Base-by-base conservation (phyloP, 2,113 vertebrate species). In the Chascanopsetta lugubris region DNA sequence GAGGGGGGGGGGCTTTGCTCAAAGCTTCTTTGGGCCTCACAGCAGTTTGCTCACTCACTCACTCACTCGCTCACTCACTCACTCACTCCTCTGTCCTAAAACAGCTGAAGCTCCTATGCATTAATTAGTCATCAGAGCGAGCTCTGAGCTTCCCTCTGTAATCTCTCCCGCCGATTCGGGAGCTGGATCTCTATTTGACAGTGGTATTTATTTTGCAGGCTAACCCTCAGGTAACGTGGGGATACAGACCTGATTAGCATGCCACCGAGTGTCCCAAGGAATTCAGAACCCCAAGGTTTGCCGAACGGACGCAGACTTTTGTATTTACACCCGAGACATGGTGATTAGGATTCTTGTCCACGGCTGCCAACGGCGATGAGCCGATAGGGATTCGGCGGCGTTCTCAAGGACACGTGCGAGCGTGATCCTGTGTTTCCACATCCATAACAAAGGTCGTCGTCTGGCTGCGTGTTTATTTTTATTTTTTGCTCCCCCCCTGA, bases 121-220 rank as follows among this genome's bases (percentile, higher is more conserved):
- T 81, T 82, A 83, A 87, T 87, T 80, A 85, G 77, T 72, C 63
- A 80, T 69, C 9, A 18, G 68, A 61, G 56, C 11, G 2, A 63
- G 42, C 54, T 0, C 42, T 49, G 8, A 70, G 64, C 73, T 48
- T 48, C 73, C 58, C 56, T 61, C 57, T 59, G 49, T 82, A 85
- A 86, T 79, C 82, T 76, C 69, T 55, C 61, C 18, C 36, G 55
- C 62, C 61, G 73, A 86, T 79, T 75, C 43, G 65, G 61, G 61
- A 81, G 53, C 59, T 65, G 30, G 40, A 81, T 58, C 78, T 73
- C 18, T 77, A 40, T 85, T 83, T 83, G 77, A 77, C 71, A 32
- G 12, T 29, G 20, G 43, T 80, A 72, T 85, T 85, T 82, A 70
- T 34, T 77, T 69, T 74, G 17, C 43, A 38, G 68, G 49, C 29